Base-by-base conservation (phyloP, 2,888 invertebrate species). In the Dryocosmus kuriphilus region DNA sequence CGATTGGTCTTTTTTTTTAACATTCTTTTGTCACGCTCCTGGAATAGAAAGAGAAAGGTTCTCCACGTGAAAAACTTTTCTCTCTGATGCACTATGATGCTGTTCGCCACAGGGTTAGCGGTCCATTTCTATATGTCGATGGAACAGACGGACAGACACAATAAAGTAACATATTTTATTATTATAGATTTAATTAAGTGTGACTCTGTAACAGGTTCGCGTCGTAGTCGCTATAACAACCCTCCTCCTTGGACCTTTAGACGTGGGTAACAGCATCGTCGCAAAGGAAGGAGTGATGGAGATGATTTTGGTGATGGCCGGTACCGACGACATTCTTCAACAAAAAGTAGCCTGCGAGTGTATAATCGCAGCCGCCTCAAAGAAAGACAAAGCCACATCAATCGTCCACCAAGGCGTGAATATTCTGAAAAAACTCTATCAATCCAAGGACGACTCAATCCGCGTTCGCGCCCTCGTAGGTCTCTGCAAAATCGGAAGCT, bases 291-390 rank as follows among this genome's bases (percentile, higher is more conserved):
- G 98, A 41, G 96, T 99, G 80, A 93, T 99, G 86, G 97, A 98
- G 91, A 98, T 99, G 96, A 98, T 99, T 91, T 92, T 99, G 41
- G 97, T 97, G 8, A 98, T 99, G 98, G 99, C 99, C 2, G 96
- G 96, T 80, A 96, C 97, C 14, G 98, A 98, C n/a, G 97, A 98
- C 88, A 85, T 94, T 19, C 92, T 98, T 0, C 98, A 99, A 89
- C 96, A 99, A 93, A 96, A 96, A 92, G 96, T 99, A 19, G 97
- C 99, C 0, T 98, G 98, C 88, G 99, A 99, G 92, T 98, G 99
- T 86, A 95, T 99, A 67, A 97, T 99, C 80, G 98, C 98, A 7
- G 98, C 99, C 5, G 96, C 99, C 1, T 97, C 98, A 7, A 99
- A 99, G 91, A 98, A 98, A 91, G 99, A 99, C 90, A 98, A 99